Evolutionary conservation across 2,113 vertebrate species (phyloP).

Genomic region (Scortum barcoo): DNA sequence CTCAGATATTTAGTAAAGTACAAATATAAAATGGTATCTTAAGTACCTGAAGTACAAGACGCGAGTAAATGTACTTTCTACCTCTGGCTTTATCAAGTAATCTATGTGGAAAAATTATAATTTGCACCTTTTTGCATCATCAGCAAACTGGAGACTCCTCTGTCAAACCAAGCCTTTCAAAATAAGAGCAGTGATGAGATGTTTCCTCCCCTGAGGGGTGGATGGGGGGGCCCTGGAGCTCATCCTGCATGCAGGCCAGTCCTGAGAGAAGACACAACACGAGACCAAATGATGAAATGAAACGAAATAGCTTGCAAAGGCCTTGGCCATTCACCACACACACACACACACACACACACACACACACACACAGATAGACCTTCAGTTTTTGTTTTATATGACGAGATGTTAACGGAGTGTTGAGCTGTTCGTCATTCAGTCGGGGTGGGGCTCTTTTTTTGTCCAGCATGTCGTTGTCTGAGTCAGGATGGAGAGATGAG

Average conservation of each 20-base stretch:
- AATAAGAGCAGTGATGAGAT: constrained; percentile 35
- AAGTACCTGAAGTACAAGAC: background rate
- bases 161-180: constrained; percentile 6
- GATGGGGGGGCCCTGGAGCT: constrained; percentile 35
- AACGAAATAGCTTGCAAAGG: constrained; percentile 67
- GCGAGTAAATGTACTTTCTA: background rate
- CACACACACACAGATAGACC: background rate
- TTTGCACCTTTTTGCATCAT: background rate
- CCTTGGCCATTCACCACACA: constrained; percentile 19
- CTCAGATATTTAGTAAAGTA: background rate
- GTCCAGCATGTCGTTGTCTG: constrained; percentile 62
- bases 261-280: constrained; percentile 58
- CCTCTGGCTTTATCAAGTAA: background rate
- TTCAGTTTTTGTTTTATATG: constrained; percentile 27
- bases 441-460: constrained; percentile 63
- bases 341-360: constrained; percentile 16
- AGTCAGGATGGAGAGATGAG: constrained; percentile 82
- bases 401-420: background rate
- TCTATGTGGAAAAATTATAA: background rate
- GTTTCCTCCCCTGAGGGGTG: constrained; percentile 28
- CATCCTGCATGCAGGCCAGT: constrained; percentile 61
- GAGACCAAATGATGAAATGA: constrained; percentile 81
- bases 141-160: background rate
- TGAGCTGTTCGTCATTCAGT: constrained; percentile 23
- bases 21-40: background rate